These are phyloP conservation scores for Bactericera cockerelli DNA, from an alignment of 1,140 invertebrate genomes.

Conservation along the genomic window DNA sequence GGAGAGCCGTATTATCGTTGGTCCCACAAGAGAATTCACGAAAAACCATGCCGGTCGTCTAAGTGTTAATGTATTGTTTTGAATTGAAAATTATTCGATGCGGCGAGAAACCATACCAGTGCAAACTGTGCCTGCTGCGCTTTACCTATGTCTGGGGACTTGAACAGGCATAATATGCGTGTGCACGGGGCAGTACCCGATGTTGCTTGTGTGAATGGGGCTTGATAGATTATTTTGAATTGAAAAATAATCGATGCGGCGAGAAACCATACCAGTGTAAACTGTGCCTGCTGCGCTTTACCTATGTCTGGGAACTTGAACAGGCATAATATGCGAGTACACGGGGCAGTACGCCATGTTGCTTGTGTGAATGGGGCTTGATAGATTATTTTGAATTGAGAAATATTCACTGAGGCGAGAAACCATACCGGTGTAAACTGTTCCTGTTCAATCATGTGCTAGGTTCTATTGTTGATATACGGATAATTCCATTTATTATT, in stretches of 20 bases:
- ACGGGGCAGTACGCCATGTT: conserved; percentile 33
- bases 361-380: conserved; percentile 15
- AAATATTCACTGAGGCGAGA: conserved; percentile 94
- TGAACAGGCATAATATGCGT: conserved; percentile 97
- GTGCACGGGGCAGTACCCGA: conserved; percentile 49
- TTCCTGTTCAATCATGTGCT: no score
- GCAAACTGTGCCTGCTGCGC: conserved; percentile 66
- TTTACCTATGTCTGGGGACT: conserved; percentile 97
- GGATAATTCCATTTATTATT: no score
- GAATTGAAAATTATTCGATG: no score
- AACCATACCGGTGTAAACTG: conserved; percentile 70
- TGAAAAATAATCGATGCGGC: conserved; percentile 94
- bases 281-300: conserved; percentile 77
- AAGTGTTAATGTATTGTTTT: no score
- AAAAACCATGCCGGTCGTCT: no score
- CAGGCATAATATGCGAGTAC: conserved; percentile 96
- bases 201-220: conserved; percentile 17
- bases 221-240: no score
- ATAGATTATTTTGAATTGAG: no score
- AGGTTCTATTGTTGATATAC: no score
- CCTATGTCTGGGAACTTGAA: conserved; percentile 97
- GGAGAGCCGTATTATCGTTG: no score
- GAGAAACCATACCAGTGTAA: conserved; percentile 80
- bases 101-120: conserved; percentile 81
- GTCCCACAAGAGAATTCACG: no score